phyloP scores from a whole-genome alignment of 2,888 invertebrate genomes.

The Oscheius myriophilus region DNA sequence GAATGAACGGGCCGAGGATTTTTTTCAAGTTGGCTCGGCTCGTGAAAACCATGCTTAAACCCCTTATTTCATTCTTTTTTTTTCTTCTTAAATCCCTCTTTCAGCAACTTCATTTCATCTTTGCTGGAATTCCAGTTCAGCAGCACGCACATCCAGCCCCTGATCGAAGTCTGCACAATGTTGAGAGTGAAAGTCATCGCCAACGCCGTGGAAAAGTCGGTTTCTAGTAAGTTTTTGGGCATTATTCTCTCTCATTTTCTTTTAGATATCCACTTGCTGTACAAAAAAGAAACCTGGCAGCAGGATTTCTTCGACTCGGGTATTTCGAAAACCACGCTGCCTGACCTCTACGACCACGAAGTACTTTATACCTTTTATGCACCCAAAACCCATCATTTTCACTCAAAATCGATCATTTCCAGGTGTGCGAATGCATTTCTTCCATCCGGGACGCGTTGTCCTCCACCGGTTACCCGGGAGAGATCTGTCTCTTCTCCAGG shows the following conservation, averaged over 20 bases:
- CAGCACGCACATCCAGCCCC: conserved; percentile 60
- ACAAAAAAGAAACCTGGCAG: conserved; percentile 66
- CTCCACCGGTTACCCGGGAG: conserved; percentile 59
- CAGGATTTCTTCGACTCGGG: conserved; percentile 58
- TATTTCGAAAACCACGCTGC: conserved; percentile 65
- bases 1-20: no score
- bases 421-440: conserved; percentile 63
- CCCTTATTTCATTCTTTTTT: no score
- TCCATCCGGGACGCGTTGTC: conserved; percentile 60
- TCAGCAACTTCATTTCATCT: conserved; percentile 58
- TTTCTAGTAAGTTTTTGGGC: conserved; percentile 46
- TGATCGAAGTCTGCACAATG: conserved; percentile 68
- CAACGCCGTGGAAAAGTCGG: conserved; percentile 55
- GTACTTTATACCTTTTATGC: conserved; percentile 32
- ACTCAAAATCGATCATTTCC: background rate
- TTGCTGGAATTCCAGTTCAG: conserved; percentile 60
- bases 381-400: background rate
- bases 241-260: background rate
- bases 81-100: no score
- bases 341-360: conserved; percentile 69
- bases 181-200: conserved; percentile 64
- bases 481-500: conserved; percentile 64
- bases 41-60: no score
- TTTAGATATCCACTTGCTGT: conserved; percentile 50
- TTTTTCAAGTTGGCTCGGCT: no score